Percentiles rank a stretch among this genome's conserved stretches.
Evolutionary conservation across 2,797 vertebrate genomes (phyloP).

Genomic region (Pelochelys cantorii): DNA sequence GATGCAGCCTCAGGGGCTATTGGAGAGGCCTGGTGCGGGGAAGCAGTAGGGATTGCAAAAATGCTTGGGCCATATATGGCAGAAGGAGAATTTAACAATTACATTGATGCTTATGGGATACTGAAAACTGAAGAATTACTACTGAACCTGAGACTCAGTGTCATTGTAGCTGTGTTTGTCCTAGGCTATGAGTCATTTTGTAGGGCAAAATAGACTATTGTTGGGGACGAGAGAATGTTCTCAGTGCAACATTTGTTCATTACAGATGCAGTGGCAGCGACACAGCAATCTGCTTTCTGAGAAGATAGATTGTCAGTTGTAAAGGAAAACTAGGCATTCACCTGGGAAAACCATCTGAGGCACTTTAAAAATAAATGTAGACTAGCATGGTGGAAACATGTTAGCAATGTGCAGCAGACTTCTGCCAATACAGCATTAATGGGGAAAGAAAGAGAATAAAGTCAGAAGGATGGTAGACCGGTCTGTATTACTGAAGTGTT

Average conservation of each 20-base stretch:
- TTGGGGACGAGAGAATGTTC: background rate
- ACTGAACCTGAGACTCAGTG: background rate
- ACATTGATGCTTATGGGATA: slow-evolving; percentile 20
- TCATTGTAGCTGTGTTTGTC: background rate
- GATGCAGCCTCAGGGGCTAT: no score
- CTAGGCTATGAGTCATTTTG: background rate
- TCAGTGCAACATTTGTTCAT: background rate
- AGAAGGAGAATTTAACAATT: slow-evolving; percentile 38
- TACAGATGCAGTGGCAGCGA: background rate
- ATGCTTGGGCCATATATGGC: background rate
- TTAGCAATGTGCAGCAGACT: background rate
- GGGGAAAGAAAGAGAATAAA: background rate
- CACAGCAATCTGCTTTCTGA: background rate
- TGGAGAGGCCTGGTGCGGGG: no score
- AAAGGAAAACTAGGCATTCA: background rate
- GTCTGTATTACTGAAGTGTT: background rate
- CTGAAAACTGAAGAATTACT: background rate
- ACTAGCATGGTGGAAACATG: background rate
- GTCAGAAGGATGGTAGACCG: background rate
- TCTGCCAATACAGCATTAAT: background rate
- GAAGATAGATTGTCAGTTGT: background rate
- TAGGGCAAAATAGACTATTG: slow-evolving; percentile 22
- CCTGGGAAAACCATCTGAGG: background rate
- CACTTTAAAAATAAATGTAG: background rate
- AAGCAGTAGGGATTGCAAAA: no score